These are phyloP conservation scores for Naja naja DNA, from an alignment of 2,113 vertebrate genomes.

Conservation along the genomic window DNA sequence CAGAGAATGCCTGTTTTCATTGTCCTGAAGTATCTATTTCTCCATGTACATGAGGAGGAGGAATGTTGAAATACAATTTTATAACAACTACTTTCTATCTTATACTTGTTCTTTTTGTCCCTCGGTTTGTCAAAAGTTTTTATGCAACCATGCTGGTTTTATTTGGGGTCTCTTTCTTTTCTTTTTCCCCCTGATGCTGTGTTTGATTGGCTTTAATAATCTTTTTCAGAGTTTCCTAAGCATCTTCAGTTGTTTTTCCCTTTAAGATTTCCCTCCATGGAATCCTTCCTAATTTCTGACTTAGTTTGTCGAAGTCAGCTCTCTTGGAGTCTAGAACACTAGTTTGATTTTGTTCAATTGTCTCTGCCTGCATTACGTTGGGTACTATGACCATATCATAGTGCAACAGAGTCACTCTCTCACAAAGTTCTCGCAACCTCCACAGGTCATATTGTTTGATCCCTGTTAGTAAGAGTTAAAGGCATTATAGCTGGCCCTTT, in stretches of 20 bases:
- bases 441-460: neutral
- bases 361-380: neutral
- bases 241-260: neutral
- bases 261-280: neutral
- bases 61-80: neutral
- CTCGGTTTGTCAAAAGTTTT: neutral
- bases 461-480: neutral
- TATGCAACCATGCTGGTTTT: neutral
- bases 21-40: neutral
- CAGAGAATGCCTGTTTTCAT: neutral
- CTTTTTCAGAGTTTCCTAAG: neutral
- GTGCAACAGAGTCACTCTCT: neutral
- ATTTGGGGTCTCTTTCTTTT: neutral
- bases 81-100: neutral
- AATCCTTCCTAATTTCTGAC: neutral
- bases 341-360: neutral
- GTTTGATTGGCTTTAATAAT: neutral
- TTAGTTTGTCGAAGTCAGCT: neutral
- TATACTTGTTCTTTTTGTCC: neutral
- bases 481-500: neutral
- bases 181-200: neutral
- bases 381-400: neutral
- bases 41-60: neutral
- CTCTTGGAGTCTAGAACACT: neutral
- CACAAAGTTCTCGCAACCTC: neutral